A percentile compares a stretch with the other conserved stretches of the same genome.
Evolutionary conservation across 2,888 invertebrate species (phyloP).

Genomic region (Dusona sp.): DNA sequence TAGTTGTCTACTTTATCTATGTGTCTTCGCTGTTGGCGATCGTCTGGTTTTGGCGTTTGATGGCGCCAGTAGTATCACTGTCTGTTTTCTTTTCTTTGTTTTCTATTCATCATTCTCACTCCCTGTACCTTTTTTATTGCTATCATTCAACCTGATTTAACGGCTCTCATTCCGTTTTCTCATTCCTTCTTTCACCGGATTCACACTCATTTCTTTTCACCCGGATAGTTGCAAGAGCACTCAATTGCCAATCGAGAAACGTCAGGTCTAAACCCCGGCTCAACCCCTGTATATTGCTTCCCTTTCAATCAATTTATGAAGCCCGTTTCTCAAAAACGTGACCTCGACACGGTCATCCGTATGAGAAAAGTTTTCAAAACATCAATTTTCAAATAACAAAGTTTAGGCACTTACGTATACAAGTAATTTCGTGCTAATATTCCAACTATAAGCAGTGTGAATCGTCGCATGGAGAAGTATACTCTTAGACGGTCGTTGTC

Average conservation of each 20-base stretch:
- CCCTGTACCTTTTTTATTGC: not conserved
- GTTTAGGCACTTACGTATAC: not conserved
- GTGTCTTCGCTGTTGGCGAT: not conserved
- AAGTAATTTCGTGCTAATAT: not conserved
- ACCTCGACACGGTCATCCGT: not conserved
- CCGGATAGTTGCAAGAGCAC: not conserved
- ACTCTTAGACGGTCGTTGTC: not conserved
- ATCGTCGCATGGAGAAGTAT: not conserved
- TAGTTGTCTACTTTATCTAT: conserved; percentile 7
- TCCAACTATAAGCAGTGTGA: not conserved
- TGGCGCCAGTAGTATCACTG: not conserved
- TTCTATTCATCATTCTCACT: not conserved
- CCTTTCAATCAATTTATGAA: not conserved
- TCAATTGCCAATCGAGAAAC: conserved; percentile 7
- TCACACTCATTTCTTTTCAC: not conserved
- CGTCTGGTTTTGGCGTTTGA: not conserved
- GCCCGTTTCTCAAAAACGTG: not conserved
- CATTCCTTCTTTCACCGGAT: not conserved
- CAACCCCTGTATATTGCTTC: not conserved
- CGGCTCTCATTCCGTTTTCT: not conserved
- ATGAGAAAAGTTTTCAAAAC: not conserved
- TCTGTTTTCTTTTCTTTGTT: not conserved
- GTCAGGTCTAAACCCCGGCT: not conserved
- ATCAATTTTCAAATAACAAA: not conserved
- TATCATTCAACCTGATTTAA: not conserved